Base-by-base conservation (phyloP, 2,888 invertebrate species). In the Cremastobaeus sp. region DNA sequence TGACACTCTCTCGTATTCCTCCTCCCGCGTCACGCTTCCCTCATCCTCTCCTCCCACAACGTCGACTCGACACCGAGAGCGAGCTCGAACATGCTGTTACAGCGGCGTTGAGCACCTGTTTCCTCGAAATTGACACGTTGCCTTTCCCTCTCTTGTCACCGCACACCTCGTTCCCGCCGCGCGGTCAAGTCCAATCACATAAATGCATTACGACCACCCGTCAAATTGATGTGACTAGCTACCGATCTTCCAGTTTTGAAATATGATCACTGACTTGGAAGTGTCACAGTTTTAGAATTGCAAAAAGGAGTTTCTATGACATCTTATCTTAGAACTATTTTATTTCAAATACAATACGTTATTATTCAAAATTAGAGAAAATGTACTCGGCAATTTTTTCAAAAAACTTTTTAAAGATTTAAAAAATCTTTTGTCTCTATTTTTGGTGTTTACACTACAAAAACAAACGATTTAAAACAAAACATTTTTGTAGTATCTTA, bases 61-160 rank as follows among this genome's bases (percentile, higher is more conserved):
- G 74, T 71, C 78, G 76, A 76, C 64, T 74, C 77, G 76, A 77
- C 81, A 77, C 77, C 79, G 77, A 78, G 76, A 71, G 77, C 77
- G 77, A 79, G 78, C 79, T 80, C 81, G 82, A 84, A 84, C 84
- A 84, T 78, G 82, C 83, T 84, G 84, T 84, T 84, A 82, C 84
- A 82, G 83, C 82, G 82, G 83, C 83, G 84, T 84, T 80, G 84
- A 84, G 84, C 84, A 84, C 84, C 84, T 84, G 84, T 84, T 84
- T 84, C 84, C 84, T 82, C 81, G 78, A 82, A 84, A 84, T 84
- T 84, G 84, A 84, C 84, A 84, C 84, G 84, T 82, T 80, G 81
- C 82, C 77, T 75, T 68, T 71, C 65, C 57, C 50, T 32, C 54
- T 30, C 25, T 52, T 62, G 35, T 54, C 55, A 28, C 35, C 48